Percentiles rank a stretch among this genome's conserved stretches.
Evolutionary conservation across 2,797 vertebrate genomes (phyloP).

Genomic region (Vireo griseus): DNA sequence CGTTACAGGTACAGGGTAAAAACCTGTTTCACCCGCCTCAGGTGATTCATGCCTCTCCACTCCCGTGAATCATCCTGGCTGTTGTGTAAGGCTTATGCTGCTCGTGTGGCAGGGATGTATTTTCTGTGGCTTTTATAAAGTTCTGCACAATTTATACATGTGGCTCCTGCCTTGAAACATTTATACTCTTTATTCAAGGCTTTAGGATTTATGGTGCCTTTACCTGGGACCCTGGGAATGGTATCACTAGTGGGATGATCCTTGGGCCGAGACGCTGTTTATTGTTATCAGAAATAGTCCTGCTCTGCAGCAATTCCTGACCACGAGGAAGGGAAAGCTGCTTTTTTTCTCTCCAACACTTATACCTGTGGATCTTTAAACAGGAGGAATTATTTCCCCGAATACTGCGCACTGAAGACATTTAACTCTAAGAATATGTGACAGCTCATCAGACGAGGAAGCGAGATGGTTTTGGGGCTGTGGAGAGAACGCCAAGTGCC

Average conservation of each 20-base stretch:
- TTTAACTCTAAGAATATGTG: slow-evolving; percentile 47
- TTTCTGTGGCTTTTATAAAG: slow-evolving; percentile 46
- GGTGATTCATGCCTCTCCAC: slow-evolving; percentile 13
- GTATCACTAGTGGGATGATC: not conserved
- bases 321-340: not conserved
- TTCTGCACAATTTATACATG: slow-evolving; percentile 20
- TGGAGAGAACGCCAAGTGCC: not conserved
- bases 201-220: slow-evolving; percentile 19
- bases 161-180: slow-evolving; percentile 2
- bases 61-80: slow-evolving; percentile 40
- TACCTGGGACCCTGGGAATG: not conserved
- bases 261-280: not conserved
- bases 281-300: not conserved
- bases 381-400: not conserved
- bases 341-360: not conserved
- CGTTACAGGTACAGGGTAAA: not conserved
- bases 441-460: slow-evolving; percentile 20
- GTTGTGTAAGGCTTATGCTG: slow-evolving; percentile 28
- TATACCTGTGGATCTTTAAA: slow-evolving; percentile 55
- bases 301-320: not conserved
- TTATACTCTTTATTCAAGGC: slow-evolving; percentile 6
- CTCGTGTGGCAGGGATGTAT: not conserved
- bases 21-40: slow-evolving; percentile 33
- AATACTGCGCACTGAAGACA: not conserved
- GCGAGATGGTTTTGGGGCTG: not conserved